A percentile compares a stretch with the other conserved stretches of the same genome.
Evolutionary conservation across 2,797 vertebrate species (phyloP).

Genomic region (Echeneis naucrates): DNA sequence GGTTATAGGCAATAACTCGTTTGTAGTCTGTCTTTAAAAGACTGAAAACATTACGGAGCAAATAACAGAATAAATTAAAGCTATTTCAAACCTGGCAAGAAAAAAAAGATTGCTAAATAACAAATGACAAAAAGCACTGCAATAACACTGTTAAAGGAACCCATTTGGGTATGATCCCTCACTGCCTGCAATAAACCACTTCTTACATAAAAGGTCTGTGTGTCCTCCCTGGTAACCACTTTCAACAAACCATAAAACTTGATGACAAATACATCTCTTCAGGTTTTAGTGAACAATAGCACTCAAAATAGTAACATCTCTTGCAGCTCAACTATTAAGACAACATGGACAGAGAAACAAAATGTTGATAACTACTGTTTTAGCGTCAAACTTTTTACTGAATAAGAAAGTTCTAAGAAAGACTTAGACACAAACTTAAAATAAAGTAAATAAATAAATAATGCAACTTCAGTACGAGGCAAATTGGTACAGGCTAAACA

Average conservation of each 20-base stretch:
- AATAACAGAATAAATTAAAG: not conserved
- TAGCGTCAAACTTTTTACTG: slow-evolving; percentile 1
- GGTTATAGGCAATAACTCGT: slow-evolving; percentile 1
- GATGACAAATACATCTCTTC: slow-evolving; percentile 5
- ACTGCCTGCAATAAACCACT: not conserved
- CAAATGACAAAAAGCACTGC: not conserved
- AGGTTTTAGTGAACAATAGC: slow-evolving; percentile 6
- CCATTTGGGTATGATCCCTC: not conserved
- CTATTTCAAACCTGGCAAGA: not conserved
- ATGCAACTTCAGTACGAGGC: not conserved
- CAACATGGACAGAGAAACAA: slow-evolving; percentile 6
- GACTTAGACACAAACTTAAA: not conserved
- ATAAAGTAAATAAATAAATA: no score
- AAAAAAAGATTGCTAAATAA: no score
- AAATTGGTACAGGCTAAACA: slow-evolving; percentile 3
- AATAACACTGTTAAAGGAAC: not conserved
- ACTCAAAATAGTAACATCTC: slow-evolving; percentile 17
- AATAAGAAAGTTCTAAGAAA: not conserved
- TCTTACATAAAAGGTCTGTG: not conserved
- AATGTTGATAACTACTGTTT: no score
- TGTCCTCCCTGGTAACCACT: not conserved
- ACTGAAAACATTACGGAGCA: not conserved
- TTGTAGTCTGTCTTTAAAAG: no score
- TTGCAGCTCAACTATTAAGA: not conserved
- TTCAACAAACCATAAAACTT: slow-evolving; percentile 6